Conservation (phyloP, 1,140 invertebrate genomes). For the Bombus huntii region DNA sequence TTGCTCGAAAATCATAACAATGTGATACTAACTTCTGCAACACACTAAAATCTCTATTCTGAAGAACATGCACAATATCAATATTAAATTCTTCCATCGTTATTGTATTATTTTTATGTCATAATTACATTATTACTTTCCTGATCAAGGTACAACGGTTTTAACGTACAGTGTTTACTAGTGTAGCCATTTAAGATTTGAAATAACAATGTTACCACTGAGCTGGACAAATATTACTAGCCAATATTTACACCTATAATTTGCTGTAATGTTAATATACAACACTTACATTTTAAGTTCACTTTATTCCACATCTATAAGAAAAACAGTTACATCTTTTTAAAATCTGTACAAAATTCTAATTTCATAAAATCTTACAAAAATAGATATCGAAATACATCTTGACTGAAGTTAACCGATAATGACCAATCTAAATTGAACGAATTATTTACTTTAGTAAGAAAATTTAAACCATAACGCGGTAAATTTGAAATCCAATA, state of each 20-base stretch:
- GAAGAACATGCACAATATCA: conserved; percentile 38
- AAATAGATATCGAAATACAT: neutral
- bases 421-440: neutral
- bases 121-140: neutral
- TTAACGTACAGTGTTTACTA: neutral
- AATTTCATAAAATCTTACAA: neutral
- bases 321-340: neutral
- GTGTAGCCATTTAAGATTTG: conserved; percentile 9
- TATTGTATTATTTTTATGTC: conserved; percentile 2
- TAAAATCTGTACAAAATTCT: neutral
- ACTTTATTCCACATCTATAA: neutral
- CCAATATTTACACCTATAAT: neutral
- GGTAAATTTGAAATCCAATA: neutral
- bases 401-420: neutral
- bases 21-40: conserved; percentile 44
- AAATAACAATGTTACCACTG: conserved; percentile 5
- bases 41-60: conserved; percentile 36
- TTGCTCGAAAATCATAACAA: conserved; percentile 25
- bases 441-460: neutral
- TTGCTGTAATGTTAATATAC: neutral
- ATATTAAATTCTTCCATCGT: conserved; percentile 32
- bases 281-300: neutral
- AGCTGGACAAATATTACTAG: neutral
- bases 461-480: neutral
- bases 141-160: neutral